Percentiles rank a stretch among this genome's conserved stretches.
phyloP scores from a whole-genome alignment of 1,140 invertebrate species.

The Mylabris phalerata region DNA sequence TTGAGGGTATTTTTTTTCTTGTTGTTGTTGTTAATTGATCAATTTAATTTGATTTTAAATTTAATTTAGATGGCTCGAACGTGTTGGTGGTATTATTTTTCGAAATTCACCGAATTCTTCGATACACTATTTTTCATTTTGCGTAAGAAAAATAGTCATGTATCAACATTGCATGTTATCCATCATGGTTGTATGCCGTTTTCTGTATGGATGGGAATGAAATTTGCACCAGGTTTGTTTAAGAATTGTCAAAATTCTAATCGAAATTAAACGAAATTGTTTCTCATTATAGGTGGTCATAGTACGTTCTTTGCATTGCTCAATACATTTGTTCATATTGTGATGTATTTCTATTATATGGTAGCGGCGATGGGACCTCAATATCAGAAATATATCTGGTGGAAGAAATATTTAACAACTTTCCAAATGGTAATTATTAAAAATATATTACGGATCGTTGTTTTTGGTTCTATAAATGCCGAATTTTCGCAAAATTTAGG shows the following conservation, averaged over 20 bases:
- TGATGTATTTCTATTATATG: constrained; percentile 95
- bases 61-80: constrained; percentile 74
- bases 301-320: constrained; percentile 86
- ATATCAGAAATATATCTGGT: constrained; percentile 89
- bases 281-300: constrained; percentile 65
- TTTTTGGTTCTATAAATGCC: too few species aligned
- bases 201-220: constrained; percentile 93
- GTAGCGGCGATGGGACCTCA: constrained; percentile 82
- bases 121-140: constrained; percentile 92
- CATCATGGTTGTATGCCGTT: constrained; percentile 95
- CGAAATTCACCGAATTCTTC: constrained; percentile 94
- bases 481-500: too few species aligned
- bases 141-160: constrained; percentile 87
- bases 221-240: constrained; percentile 80
- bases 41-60: background rate
- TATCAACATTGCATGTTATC: constrained; percentile 89
- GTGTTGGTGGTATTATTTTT: constrained; percentile 97
- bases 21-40: background rate
- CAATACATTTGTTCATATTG: constrained; percentile 89
- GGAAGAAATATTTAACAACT: constrained; percentile 90
- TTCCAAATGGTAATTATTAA: constrained; percentile 72
- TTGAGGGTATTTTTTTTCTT: constrained; percentile 63
- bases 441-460: too few species aligned
- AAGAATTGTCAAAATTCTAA: background rate
- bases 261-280: too few species aligned